Evolutionary conservation across 2,797 vertebrate genomes (phyloP).

Genomic region (Sylvilagus floridanus): DNA sequence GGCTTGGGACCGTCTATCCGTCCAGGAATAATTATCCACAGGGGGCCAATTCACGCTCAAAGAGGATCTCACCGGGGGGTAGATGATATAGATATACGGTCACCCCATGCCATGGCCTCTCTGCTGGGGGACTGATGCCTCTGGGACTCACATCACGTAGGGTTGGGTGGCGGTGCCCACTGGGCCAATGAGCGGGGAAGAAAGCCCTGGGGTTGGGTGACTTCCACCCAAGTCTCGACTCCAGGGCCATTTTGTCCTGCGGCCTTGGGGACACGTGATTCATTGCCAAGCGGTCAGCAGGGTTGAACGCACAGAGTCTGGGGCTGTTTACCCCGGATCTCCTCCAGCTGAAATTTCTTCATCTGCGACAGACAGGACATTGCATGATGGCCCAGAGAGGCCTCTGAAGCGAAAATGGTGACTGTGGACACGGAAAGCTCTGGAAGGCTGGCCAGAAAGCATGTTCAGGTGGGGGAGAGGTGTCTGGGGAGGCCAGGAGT

Average conservation of each 20-base stretch:
- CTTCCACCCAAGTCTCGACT: too few relatives aligned
- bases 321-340: not conserved
- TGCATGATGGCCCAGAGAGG: too few relatives aligned
- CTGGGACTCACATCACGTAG: too few relatives aligned
- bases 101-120: not conserved
- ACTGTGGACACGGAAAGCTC: not conserved
- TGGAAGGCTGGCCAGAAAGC: not conserved
- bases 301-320: too few relatives aligned
- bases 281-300: not conserved
- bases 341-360: not conserved
- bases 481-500: not conserved
- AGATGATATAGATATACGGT: too few relatives aligned
- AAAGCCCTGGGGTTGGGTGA: not conserved
- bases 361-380: not conserved
- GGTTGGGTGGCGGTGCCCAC: too few relatives aligned
- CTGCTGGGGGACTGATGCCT: not conserved
- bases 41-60: not conserved
- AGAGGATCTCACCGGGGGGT: not conserved
- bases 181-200: rapidly evolving
- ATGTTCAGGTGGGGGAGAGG: not conserved
- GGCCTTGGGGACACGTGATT: not conserved
- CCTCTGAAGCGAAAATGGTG: not conserved
- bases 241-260: not conserved
- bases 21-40: not conserved
- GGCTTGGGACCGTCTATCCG: not conserved